Conservation (phyloP, 2,888 invertebrate genomes). For the Blera fallax region DNA sequence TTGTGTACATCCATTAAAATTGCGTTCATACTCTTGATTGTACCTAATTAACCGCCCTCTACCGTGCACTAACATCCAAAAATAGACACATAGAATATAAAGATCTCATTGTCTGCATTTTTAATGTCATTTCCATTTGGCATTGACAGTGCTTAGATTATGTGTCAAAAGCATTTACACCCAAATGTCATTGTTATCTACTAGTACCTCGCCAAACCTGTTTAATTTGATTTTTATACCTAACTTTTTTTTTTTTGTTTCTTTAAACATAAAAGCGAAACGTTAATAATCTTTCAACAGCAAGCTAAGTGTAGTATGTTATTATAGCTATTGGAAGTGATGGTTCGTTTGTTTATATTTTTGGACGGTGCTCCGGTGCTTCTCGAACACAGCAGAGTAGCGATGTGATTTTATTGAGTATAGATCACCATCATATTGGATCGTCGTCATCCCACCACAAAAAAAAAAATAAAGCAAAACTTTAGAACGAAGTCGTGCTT, state of each 20-base stretch:
- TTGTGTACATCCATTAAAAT: background rate
- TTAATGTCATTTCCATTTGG: slow-evolving; percentile 2
- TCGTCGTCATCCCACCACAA: slow-evolving; percentile 1
- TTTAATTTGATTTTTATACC: background rate
- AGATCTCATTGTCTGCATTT: slow-evolving; percentile 13
- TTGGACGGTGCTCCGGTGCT: background rate
- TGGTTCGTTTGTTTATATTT: slow-evolving; percentile 32
- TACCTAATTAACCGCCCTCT: background rate
- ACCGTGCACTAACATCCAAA: slow-evolving; percentile 1
- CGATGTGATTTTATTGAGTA: slow-evolving; percentile 23
- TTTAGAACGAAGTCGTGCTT: slow-evolving; percentile 21
- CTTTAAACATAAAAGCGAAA: slow-evolving; percentile 13
- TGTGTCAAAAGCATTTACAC: slow-evolving; percentile 39
- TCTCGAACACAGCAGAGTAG: background rate
- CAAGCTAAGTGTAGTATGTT: background rate
- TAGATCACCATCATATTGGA: slow-evolving; percentile 27
- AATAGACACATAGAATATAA: background rate
- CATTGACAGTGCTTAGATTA: slow-evolving; percentile 47
- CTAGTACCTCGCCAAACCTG: slow-evolving; percentile 8
- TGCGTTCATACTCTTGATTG: background rate
- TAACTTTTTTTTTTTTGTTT: background rate
- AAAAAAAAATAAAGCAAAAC: background rate
- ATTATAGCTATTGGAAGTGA: background rate
- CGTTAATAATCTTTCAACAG: background rate
- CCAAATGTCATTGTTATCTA: slow-evolving; percentile 48